Evolutionary conservation across 1,140 invertebrate species (phyloP), one percentile per base, ranked within the genome.

Genomic region (Drosophila eugracilis): DNA sequence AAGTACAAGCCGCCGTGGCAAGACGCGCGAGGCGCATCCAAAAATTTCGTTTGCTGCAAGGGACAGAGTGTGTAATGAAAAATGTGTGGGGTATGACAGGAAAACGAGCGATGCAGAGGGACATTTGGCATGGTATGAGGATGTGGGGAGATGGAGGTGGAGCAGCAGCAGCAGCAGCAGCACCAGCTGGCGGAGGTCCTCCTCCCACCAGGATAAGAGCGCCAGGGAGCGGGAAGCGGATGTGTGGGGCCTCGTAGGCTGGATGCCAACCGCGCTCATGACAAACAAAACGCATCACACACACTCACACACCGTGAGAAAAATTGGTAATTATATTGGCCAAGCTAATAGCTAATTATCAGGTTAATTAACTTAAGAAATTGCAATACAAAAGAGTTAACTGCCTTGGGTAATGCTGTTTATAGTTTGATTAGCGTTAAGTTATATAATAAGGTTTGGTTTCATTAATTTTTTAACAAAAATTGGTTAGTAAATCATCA

Each of bases 61-160:
- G 72, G 72, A 75, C 72, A 75, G 72, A 75, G 60, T 75, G 72
- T 66, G 71, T 75, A 66, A 75, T 75, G 72, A 75, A 75, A 75
- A 74, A 74, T 73, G 54, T 50, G 37, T 73, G 55, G 65, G 62
- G 36, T 69, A 65, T 65, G 60, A 65, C 60, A 65, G 60, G 60
- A 65, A 65, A 65, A 65, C 60, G 60, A 65, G 60, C 60, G 60
- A 65, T 65, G 60, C 37, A 65, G 57, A 45, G 60, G 57, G 55
- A 59, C 49, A 55, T 21, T 52, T 12, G 17, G 22, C n/a, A 6
- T 26, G 26, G 24, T 14, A 19, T 9, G 21, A 1, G 28, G 17
- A 1, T 14, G 9, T n/a, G 15, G 0, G 14, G 1, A 5, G 4
- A 4, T 9, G 45, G 24, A 6, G 5, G 6, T 6, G 14, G 36